Base-by-base conservation (phyloP, 1,140 invertebrate genomes). In the Lamellibrachia luymesi region DNA sequence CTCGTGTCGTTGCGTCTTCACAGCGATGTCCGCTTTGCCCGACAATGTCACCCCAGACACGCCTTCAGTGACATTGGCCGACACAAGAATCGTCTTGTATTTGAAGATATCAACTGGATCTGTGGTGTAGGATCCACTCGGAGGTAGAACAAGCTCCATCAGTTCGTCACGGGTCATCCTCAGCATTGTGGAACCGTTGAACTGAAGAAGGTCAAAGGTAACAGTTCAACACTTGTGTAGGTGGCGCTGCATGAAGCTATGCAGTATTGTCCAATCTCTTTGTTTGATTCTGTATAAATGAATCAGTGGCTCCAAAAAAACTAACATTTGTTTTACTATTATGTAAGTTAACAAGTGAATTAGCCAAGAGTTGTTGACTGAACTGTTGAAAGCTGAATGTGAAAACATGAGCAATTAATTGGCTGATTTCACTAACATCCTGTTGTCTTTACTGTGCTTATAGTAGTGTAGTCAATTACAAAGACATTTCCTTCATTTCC, bases 51-150 rank as follows among this genome's bases (percentile, higher is more conserved):
- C 90, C 7, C 91, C 93, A 27, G 92, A 90, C 56, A 91, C 80
- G 27, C 51, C 52, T 50, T 93, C 92, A 13, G 90, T 91, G 51
- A 90, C 64, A 51, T 93, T 92, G 7, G 92, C 64, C 92, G 38
- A 90, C 49, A 90, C 17, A 13, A 91, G 51, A 38, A 50, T 51
- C 50, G 25, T 90, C 80, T 93, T 90, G n/a, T 90, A 90, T 50
- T 50, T 91, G 7, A 91, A 38, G 10, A 49, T 13, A 13, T 80
- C 64, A 80, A 80, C 13, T 0, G 64, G 38, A 49, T 17, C 22
- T 4, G 1, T 13, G 17, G 49, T 8, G 90, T n/a, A 4, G 8
- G 13, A 4, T 27, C 38, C 50, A 2, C 5, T 27, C 17, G 50
- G 90, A 25, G 90, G 38, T 13, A 50, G 90, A 13, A 91, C 27